Evolutionary conservation across 2,113 vertebrate species (phyloP).

Genomic region (Xenotilapia longispinis): DNA sequence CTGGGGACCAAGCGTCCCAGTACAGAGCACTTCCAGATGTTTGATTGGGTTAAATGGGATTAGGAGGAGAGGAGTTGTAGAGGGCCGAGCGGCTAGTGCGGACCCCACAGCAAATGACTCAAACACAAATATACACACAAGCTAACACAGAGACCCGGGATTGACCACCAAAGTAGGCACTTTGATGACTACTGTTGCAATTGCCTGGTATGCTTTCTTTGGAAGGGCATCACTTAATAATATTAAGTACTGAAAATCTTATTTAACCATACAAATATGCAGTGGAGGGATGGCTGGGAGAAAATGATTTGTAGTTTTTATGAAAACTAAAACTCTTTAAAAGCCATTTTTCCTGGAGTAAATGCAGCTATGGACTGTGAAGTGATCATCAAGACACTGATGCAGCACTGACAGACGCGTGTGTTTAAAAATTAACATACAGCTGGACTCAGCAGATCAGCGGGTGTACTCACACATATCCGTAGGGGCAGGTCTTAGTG

Average conservation of each 20-base stretch:
- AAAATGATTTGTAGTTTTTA: neutral
- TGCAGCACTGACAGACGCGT: neutral
- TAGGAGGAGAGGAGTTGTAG: conserved; percentile 4
- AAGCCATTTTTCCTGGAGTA: neutral
- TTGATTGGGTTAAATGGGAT: conserved; percentile 55
- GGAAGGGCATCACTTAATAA: neutral
- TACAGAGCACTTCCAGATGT: conserved; percentile 66
- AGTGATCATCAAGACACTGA: neutral
- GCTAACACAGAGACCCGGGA: neutral
- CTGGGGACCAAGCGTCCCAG: neutral
- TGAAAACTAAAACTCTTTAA: neutral
- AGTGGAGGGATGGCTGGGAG: neutral
- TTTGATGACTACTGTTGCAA: conserved; percentile 17
- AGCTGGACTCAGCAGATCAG: neutral
- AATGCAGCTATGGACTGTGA: neutral
- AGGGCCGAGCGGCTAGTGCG: neutral
- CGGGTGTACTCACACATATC: conserved; percentile 71
- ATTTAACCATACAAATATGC: neutral
- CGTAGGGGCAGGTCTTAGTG: conserved; percentile 76
- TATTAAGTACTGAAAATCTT: neutral
- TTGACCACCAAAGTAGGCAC: conserved; percentile 20
- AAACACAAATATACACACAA: conserved; percentile 2
- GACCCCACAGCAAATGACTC: conserved; percentile 32
- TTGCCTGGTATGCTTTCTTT: neutral
- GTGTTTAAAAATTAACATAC: neutral